Base-by-base conservation (phyloP, 2,113 vertebrate genomes). In the Oncorhynchus tshawytscha region DNA sequence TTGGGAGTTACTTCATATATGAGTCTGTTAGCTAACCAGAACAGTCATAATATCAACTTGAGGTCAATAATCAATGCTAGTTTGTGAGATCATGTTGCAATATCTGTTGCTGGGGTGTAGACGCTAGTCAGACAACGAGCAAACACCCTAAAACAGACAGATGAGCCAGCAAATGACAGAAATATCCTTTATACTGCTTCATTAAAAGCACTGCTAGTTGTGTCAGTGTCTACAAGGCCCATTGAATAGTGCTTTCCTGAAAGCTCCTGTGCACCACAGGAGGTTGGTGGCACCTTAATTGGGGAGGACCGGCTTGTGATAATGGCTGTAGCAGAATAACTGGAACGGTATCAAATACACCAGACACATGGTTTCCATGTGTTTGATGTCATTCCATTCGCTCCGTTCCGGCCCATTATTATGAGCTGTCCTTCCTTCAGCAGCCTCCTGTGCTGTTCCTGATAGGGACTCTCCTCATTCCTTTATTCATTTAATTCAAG, bases 401-500 rank as follows among this genome's bases (percentile, higher is more conserved):
- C 39, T 39, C 39, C 0, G 39, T 39, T 39, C 39, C 39, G 39
- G 39, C 2, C 8, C 39, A 39, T 39, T 39, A 39, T 39, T 39
- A 39, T 45, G 39, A 11, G 39, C 8, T 2, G 9, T 45, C 39
- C 39, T 45, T 9, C 39, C 9, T 45, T 45, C 39, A 12, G 9
- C 2, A 45, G 39, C 39, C 8, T 45, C 39, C 39, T 45, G 39
- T 45, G 39, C 9, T 45, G 39, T 45, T 9, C 72, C 45, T 31
- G 81, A 80, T 64, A 78, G 64, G 70, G 71, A 65, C 59, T 74
- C 74, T 48, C 15, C 20, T 81, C 73, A 29, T 22, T 34, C 75
- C 75, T 80, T 76, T 66, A 84, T 80, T 88, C 73, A 73, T 77
- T 80, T 79, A 65, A 65, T 80, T 81, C 76, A 84, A 73, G 84